Base-by-base conservation (phyloP, 2,797 vertebrate genomes). In the Fistularia commersonii region DNA sequence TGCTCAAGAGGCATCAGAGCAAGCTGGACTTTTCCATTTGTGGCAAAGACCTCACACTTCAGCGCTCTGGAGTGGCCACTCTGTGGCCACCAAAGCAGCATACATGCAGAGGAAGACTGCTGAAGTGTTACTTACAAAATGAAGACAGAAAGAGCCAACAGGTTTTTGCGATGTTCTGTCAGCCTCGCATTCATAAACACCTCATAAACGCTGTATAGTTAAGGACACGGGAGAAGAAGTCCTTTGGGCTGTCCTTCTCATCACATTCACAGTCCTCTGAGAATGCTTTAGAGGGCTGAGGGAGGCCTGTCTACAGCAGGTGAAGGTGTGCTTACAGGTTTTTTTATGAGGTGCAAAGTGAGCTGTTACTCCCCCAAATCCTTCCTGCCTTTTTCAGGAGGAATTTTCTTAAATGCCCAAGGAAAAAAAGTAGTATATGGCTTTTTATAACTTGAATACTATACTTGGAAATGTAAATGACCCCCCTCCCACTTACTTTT, bases 311-410 rank as follows among this genome's bases (percentile, higher is more conserved):
- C 51, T 61, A 50, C 64, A 61, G 72, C 74, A 59, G 56, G 71
- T 47, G 3, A 44, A 82, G 72, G 70, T 79, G 69, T 54, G 45
- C 57, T 69, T 40, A 6, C 54, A 55, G 52, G 55, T 55, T 81
- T 90, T 81, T 90, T 90, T 88, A 90, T 40, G 84, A 90, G 80
- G 83, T 90, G 85, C 64, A 82, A 89, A 89, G 75, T 72, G 71
- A 73, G 60, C 60, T 55, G 66, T 85, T 81, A 81, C 65, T 79
- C 61, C 69, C 49, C 57, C 48, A 56, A 72, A 77, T 52, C 54
- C 54, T 60, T 69, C 56, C 64, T 51, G 50, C 54, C 46, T 69
- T 68, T 74, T 61, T 53, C 37, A 42, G 63, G 59, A 49, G 49
- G 7, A 44, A 69, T 76, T 60, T 66, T 45, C 53, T 51, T 59